These are phyloP conservation scores for Andrena praecox DNA, from an alignment of 2,888 invertebrate species.

Conservation along the genomic window DNA sequence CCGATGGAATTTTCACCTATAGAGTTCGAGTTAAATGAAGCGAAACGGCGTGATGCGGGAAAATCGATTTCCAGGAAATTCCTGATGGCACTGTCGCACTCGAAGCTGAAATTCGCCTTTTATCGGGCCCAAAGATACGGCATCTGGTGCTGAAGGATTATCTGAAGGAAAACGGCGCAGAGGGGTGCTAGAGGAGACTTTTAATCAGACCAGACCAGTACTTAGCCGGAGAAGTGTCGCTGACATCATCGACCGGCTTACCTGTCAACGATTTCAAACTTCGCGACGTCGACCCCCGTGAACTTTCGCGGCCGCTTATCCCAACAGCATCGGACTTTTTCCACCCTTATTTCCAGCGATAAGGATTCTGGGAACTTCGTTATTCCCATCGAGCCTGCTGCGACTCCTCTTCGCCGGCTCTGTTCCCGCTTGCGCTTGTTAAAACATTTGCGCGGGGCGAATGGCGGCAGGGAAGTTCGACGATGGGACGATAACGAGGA, in stretches of 20 bases:
- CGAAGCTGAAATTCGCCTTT: background rate
- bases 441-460: conserved; percentile 32
- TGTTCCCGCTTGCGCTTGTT: conserved; percentile 31
- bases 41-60: background rate
- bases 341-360: background rate
- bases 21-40: background rate
- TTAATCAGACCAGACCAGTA: conserved; percentile 31
- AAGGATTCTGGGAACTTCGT: conserved; percentile 16
- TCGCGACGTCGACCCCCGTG: conserved; percentile 3
- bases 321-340: conserved; percentile 2
- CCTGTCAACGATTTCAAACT: conserved; percentile 48
- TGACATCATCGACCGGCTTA: conserved; percentile 25
- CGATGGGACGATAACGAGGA: conserved; percentile 16
- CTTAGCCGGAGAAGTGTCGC: conserved; percentile 7
- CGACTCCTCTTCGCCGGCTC: conserved; percentile 5
- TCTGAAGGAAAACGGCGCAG: background rate
- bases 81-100: background rate
- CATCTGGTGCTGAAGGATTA: conserved; percentile 29
- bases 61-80: background rate
- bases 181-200: background rate
- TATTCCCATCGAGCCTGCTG: conserved; percentile 24
- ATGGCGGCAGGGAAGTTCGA: conserved; percentile 12
- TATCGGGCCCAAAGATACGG: conserved; percentile 13
- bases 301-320: conserved; percentile 27
- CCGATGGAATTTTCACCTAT: background rate